phyloP scores from a whole-genome alignment of 2,888 invertebrate genomes.

The Drosophila longiperda region DNA sequence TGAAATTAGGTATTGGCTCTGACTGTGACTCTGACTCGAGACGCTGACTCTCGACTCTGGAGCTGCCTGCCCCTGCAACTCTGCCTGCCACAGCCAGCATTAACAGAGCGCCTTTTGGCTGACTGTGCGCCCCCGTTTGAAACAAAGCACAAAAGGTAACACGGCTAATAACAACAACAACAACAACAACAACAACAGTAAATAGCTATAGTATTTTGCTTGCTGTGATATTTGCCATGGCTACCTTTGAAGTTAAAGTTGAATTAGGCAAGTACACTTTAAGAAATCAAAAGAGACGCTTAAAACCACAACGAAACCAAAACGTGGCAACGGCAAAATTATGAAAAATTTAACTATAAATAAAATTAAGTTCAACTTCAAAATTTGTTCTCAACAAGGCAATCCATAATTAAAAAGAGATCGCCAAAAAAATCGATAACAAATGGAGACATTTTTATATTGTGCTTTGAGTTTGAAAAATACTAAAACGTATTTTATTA shows the following conservation, averaged over 20 bases:
- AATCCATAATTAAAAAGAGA: neutral
- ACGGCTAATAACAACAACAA: constrained; percentile 28
- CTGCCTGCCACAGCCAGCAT: constrained; percentile 9
- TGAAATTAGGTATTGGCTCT: constrained; percentile 82
- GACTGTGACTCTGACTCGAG: constrained; percentile 39
- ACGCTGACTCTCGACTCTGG: constrained; percentile 33
- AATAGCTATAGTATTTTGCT: constrained; percentile 33
- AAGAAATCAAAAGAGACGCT: constrained; percentile 21
- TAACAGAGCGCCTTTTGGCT: constrained; percentile 29
- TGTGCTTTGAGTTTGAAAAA: neutral
- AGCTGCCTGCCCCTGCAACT: neutral
- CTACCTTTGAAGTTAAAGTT: constrained; percentile 69
- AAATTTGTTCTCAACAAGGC: neutral
- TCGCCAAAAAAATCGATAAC: neutral
- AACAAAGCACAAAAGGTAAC: constrained; percentile 64
- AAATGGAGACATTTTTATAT: neutral
- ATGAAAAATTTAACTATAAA: neutral
- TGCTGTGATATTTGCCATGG: constrained; percentile 55
- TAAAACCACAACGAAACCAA: constrained; percentile 1
- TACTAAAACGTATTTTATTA: neutral
- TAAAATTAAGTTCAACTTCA: neutral
- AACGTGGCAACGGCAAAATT: neutral
- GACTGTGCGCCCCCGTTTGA: constrained; percentile 55
- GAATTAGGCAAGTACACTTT: constrained; percentile 55
- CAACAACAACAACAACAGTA: constrained; percentile 36